Base-by-base conservation (phyloP, 2,888 invertebrate species). In the Netelia melanura region DNA sequence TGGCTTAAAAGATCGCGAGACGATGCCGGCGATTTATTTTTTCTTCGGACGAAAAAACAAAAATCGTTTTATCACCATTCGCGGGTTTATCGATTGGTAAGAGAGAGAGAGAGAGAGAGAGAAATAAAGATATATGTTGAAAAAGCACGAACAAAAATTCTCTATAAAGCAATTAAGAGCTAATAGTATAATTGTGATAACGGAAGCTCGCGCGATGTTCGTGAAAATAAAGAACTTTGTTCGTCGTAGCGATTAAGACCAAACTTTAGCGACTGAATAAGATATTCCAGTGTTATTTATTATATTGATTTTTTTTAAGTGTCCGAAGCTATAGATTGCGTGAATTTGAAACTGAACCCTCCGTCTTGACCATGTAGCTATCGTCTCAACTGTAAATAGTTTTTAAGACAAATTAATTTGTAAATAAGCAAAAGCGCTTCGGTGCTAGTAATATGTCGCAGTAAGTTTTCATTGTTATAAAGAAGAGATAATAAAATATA, bases 351-450 rank as follows among this genome's bases (percentile, higher is more conserved):
- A 62, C 23, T 21, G 21, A 10, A 25, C 54, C 58, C 23, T 8
- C 70, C 61, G 62, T 14, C 54, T 14, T 21, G 52, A n/a, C 21
- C 43, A 21, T n/a, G 52, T 64, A 52, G 75, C 75, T 77, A 56
- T 82, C 81, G 75, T 79, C 21, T 54, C 64, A 78, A 82, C 10
- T 79, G 85, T 85, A 85, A 75, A 85, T 85, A 85, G 72, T 82
- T 81, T 44, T 58, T 81, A 81, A 78, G 64, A 75, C 21, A 72
- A 79, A 75, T 81, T 84, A 21, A 68, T 81, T 81, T 84, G 81
- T 84, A 80, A 80, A 80, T 80, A 84, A 76, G 25, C 30, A 81
- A 43, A 43, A 54, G 58, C 67, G 62, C 43, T 78, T 62, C 52
- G 71, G 21, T n/a, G 21, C 54, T 79, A 79, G 79, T 38, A 71